A percentile compares a stretch with the other conserved stretches of the same genome.
phyloP scores from a whole-genome alignment of 1,140 invertebrate genomes.

The Drosophila pandora region DNA sequence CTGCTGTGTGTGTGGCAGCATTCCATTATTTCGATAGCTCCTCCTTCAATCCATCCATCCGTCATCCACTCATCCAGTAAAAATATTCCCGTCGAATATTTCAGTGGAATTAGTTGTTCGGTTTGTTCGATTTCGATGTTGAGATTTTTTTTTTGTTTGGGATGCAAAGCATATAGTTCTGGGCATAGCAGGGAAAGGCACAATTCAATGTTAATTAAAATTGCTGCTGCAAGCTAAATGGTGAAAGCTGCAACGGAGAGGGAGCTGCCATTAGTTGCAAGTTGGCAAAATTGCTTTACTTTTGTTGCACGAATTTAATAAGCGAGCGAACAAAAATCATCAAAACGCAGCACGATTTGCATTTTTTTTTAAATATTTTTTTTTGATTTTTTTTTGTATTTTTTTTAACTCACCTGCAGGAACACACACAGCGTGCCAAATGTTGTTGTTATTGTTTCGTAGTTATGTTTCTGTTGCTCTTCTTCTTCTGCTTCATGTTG shows the following conservation, averaged over 20 bases:
- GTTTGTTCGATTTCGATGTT: neutral
- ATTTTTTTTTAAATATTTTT: constrained; percentile 26
- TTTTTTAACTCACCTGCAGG: constrained; percentile 67
- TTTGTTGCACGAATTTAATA: constrained; percentile 76
- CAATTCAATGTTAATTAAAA: constrained; percentile 81
- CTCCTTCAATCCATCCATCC: constrained; percentile 12
- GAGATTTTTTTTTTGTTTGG: constrained; percentile 8
- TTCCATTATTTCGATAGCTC: constrained; percentile 15
- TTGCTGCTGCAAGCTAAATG: constrained; percentile 77
- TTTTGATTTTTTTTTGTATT: neutral
- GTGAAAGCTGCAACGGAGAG: constrained; percentile 64
- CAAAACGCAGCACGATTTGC: constrained; percentile 77
- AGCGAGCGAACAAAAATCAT: constrained; percentile 71
- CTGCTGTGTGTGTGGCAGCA: constrained; percentile 48
- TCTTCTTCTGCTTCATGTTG: constrained; percentile 33
- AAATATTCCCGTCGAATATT: constrained; percentile 81
- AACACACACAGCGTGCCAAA: constrained; percentile 76
- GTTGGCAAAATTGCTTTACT: constrained; percentile 23
- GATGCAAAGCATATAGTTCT: constrained; percentile 61
- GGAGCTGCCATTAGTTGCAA: constrained; percentile 55
- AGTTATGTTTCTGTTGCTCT: constrained; percentile 41
- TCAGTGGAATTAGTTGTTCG: constrained; percentile 57
- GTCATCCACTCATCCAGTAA: constrained; percentile 55
- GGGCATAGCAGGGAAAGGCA: constrained; percentile 76
- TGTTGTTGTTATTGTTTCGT: constrained; percentile 56